phyloP scores from a whole-genome alignment of 2,797 vertebrate genomes.

The Spheniscus humboldti region DNA sequence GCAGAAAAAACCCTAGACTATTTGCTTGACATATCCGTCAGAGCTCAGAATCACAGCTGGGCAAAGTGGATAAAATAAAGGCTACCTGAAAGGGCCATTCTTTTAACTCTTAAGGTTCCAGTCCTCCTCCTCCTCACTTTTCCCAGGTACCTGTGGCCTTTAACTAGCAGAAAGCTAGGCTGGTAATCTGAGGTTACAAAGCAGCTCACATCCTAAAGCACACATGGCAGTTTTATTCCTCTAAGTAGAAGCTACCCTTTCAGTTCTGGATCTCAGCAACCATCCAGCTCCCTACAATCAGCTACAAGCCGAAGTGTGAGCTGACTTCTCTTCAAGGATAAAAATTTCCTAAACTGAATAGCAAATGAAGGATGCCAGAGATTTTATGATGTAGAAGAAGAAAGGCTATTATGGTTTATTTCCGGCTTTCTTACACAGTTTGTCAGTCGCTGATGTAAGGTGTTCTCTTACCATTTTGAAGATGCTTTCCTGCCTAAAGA shows the following conservation, averaged over 20 bases:
- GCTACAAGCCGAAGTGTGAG: not conserved
- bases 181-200: not conserved
- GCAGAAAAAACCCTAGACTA: not conserved
- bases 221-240: not conserved
- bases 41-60: not conserved
- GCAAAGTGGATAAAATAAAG: not conserved
- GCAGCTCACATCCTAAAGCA: not conserved
- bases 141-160: not conserved
- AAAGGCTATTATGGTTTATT: not conserved
- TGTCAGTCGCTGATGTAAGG: not conserved
- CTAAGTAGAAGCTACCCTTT: not conserved
- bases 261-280: not conserved
- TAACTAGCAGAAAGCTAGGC: not conserved
- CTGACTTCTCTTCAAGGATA: not conserved
- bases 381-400: not conserved
- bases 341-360: not conserved
- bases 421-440: not conserved
- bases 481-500: not conserved
- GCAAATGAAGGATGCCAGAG: not conserved
- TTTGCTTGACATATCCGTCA: not conserved
- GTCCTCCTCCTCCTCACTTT: not conserved
- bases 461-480: not conserved
- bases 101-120: not conserved
- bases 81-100: not conserved
- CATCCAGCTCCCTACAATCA: not conserved